phyloP scores from a whole-genome alignment of 2,797 vertebrate species.

The Epinephelus awoara region DNA sequence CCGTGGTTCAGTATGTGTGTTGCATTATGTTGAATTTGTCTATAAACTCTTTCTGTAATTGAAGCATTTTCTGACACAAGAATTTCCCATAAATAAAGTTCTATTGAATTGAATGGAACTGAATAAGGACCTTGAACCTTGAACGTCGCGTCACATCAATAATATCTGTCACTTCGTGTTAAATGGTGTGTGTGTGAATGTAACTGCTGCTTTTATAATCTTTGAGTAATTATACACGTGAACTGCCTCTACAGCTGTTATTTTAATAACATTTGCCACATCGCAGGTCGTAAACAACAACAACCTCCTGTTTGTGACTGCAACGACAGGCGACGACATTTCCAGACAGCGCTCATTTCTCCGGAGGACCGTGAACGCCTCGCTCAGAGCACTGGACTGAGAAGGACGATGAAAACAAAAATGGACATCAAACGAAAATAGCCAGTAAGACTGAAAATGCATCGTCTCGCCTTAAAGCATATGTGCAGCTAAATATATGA shows the following conservation, averaged over 20 bases:
- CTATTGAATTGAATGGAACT: too few relatives aligned
- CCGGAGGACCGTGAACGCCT: conserved; percentile 63
- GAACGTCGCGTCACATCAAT: too few relatives aligned
- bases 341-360: conserved; percentile 19
- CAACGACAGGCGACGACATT: neutral
- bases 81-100: too few relatives aligned
- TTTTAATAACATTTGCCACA: neutral
- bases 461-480: accelerated
- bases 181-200: neutral
- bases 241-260: neutral
- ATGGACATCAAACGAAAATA: conserved; percentile 65
- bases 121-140: too few relatives aligned
- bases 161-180: neutral
- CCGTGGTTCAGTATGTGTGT: too few relatives aligned
- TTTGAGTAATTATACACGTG: neutral
- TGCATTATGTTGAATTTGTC: too few relatives aligned
- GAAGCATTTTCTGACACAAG: too few relatives aligned
- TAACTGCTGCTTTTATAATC: neutral
- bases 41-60: too few relatives aligned
- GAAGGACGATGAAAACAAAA: conserved; percentile 67
- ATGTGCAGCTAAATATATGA: accelerated
- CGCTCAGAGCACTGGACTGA: conserved; percentile 55
- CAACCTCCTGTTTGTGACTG: neutral
- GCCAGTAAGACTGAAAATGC: conserved; percentile 41
- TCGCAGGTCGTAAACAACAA: neutral